Conservation (phyloP, 2,113 vertebrate species). For the Toxotes chatareus region DNA sequence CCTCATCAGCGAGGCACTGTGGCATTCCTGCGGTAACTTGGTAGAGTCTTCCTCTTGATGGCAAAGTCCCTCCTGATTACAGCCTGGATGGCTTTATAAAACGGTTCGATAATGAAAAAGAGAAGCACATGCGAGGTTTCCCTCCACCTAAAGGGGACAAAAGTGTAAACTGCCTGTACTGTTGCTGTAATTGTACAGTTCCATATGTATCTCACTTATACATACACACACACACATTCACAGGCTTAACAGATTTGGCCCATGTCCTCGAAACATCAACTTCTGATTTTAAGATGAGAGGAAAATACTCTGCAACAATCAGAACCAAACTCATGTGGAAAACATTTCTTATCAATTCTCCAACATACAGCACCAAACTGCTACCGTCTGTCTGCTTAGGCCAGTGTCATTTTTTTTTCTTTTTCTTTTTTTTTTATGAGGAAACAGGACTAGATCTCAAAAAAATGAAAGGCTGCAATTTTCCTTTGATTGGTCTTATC, state of each 20-base stretch:
- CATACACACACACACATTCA: not conserved
- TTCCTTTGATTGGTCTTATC: conserved; percentile 79
- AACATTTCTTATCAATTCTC: conserved; percentile 80
- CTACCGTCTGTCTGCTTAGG: conserved; percentile 74
- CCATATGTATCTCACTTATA: conserved; percentile 10
- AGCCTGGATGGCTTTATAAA: conserved; percentile 29
- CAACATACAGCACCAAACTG: conserved; percentile 68
- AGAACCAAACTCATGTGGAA: conserved; percentile 77
- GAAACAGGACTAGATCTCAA: conserved; percentile 54
- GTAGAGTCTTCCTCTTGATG: conserved; percentile 31
- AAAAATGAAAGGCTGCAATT: conserved; percentile 63
- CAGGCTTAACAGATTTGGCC: conserved; percentile 71
- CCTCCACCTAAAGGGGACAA: not conserved
- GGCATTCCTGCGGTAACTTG: conserved; percentile 11
- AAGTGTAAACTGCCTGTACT: conserved; percentile 27
- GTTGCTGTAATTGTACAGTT: not conserved
- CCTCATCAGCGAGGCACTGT: conserved; percentile 28
- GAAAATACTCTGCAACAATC: conserved; percentile 45
- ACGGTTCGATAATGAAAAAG: conserved; percentile 12
- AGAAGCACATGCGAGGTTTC: conserved; percentile 12
- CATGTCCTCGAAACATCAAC: not conserved
- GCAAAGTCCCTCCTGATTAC: conserved; percentile 27
- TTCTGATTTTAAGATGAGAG: conserved; percentile 50
- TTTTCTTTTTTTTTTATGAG: conserved; percentile 10
- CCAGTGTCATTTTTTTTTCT: conserved; percentile 22